phyloP scores from a whole-genome alignment of 2,888 invertebrate species.

The Polia nebulosa region DNA sequence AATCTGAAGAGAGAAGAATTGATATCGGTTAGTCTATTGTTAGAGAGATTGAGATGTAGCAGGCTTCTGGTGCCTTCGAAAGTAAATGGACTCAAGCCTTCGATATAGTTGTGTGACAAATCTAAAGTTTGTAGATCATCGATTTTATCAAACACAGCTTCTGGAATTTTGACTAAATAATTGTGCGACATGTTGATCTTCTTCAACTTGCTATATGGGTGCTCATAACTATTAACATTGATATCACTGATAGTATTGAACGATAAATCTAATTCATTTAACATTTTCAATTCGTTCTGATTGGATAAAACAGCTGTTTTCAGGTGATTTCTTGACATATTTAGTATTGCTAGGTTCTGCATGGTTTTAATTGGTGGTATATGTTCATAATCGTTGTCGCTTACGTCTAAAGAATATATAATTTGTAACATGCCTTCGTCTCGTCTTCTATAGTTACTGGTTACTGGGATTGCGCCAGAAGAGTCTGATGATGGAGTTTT shows the following conservation, averaged over 20 bases:
- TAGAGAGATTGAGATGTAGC: constrained; percentile 73
- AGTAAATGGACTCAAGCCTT: constrained; percentile 67
- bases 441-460: background rate
- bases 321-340: constrained; percentile 74
- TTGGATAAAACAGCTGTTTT: constrained; percentile 72
- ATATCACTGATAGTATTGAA: constrained; percentile 75
- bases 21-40: constrained; percentile 75
- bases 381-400: constrained; percentile 62
- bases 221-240: constrained; percentile 43
- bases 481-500: background rate
- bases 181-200: constrained; percentile 78
- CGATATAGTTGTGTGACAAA: constrained; percentile 78
- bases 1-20: constrained; percentile 78
- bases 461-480: constrained; percentile 6
- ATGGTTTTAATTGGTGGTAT: constrained; percentile 68
- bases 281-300: constrained; percentile 50
- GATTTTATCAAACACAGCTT: constrained; percentile 73
- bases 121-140: constrained; percentile 73
- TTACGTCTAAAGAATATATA: constrained; percentile 71
- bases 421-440: constrained; percentile 2
- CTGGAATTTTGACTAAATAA: constrained; percentile 70
- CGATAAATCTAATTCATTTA: constrained; percentile 77
- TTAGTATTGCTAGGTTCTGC: constrained; percentile 69
- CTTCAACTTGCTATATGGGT: constrained; percentile 66
- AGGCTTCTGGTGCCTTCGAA: constrained; percentile 79